A percentile compares a stretch with the other conserved stretches of the same genome.
Evolutionary conservation across 2,888 invertebrate genomes (phyloP).

Genomic region (Meteorus cinctellus): DNA sequence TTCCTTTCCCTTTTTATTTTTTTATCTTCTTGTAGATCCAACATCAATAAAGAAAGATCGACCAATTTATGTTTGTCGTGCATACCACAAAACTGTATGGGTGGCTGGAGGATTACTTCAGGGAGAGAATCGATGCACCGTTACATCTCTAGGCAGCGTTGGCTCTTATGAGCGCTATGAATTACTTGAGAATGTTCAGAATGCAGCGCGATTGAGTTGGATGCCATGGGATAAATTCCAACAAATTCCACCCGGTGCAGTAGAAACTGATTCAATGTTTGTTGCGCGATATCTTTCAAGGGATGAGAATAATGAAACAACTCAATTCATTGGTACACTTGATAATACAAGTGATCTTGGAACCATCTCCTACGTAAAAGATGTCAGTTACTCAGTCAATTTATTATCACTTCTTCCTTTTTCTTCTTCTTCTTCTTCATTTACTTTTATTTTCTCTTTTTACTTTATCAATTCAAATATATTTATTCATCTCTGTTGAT

Average conservation of each 20-base stretch:
- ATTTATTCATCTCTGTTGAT: constrained; percentile 14
- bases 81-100: constrained; percentile 82
- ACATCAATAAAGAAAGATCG: constrained; percentile 31
- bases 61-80: constrained; percentile 83
- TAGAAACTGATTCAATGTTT: constrained; percentile 74
- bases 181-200: constrained; percentile 85
- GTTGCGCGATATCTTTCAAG: constrained; percentile 74
- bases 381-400: constrained; percentile 65
- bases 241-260: constrained; percentile 79
- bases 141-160: constrained; percentile 77
- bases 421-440: background rate
- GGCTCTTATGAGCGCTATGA: constrained; percentile 79
- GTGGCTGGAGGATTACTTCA: constrained; percentile 82
- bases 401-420: constrained; percentile 23
- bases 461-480: constrained; percentile 13
- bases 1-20: background rate
- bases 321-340: constrained; percentile 82
- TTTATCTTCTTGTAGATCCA: constrained; percentile 10
- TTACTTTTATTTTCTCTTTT: constrained; percentile 13
- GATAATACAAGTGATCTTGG: constrained; percentile 79
- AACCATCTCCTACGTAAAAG: constrained; percentile 81
- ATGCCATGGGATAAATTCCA: constrained; percentile 83
- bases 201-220: constrained; percentile 86
- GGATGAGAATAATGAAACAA: constrained; percentile 45
- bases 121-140: constrained; percentile 78